Evolutionary conservation across 1,140 invertebrate genomes (phyloP), one percentile per base, ranked within the genome.

Genomic region (Sitobion miscanthi): DNA sequence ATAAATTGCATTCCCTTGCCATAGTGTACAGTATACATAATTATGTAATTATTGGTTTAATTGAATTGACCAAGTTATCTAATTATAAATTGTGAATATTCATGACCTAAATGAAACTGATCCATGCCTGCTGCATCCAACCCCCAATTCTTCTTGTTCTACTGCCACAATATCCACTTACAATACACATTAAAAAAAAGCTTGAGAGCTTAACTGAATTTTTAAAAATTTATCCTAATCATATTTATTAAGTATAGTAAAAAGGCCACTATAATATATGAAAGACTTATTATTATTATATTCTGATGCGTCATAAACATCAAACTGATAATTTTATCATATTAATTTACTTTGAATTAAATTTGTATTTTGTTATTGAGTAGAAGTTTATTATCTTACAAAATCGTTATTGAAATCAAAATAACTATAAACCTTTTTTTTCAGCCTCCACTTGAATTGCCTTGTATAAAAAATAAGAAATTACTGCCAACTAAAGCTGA

Each of bases 401-500:
- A 69, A 69, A n/a, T 69, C 5, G 3, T 85, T 85, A 85, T 49
- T 20, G 30, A 87, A 49, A 87, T 87, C 7, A 87, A 87, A 52
- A 52, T 3, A 23, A 88, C 1, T 23, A 52, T 35, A 5, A 52
- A 17, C 23, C 57, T 57, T 52, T 2, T 77, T 45, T 83, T 91
- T 92, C 38, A 92, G 91, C 91, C 77, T 38, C 42, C 47, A 49
- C n/a, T 85, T 82, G 91, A 92, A 45, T 45, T 92, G n/a, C 77
- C n/a, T 38, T 25, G 8, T 17, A 83, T 92, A 42, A 92, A 92
- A 83, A 92, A 83, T 47, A 92, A 54, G 30, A 92, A 92, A 49
- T 54, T 92, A 52, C n/a, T 92, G 25, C 91, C 91, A 85, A 92
- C 91, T 52, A 92, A 92, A 92, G 91, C 91, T 8, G 91, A 92